phyloP scores from a whole-genome alignment of 2,888 invertebrate species.

The Apocheima hispidaria region DNA sequence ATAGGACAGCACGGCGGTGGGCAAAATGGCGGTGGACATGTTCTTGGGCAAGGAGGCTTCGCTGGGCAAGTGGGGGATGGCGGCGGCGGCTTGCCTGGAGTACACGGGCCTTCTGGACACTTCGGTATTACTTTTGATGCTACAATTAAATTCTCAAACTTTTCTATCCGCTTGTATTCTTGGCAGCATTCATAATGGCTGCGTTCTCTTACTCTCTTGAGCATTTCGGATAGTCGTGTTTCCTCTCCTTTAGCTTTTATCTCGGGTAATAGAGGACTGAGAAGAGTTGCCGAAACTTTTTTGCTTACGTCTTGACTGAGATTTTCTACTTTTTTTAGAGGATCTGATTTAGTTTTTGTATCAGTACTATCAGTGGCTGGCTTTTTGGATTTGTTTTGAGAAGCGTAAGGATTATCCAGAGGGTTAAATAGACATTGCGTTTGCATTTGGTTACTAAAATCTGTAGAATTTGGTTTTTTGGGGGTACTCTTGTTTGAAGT shows the following conservation, averaged over 20 bases:
- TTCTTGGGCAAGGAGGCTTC: slow-evolving; percentile 8
- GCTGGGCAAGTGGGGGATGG: slow-evolving; percentile 2
- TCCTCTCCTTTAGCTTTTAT: slow-evolving; percentile 1
- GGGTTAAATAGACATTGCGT: background rate
- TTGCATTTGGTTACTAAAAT: slow-evolving; percentile 1
- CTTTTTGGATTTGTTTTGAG: background rate
- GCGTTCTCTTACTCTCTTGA: slow-evolving; percentile 10
- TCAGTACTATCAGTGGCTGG: too few relatives aligned
- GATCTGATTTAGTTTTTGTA: background rate
- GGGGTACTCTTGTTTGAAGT: background rate
- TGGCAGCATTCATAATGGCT: background rate
- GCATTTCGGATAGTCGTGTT: slow-evolving; percentile 6
- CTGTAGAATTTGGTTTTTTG: slow-evolving; percentile 2
- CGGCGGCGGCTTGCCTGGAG: slow-evolving; percentile 1
- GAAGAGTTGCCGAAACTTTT: background rate
- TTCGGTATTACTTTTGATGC: background rate
- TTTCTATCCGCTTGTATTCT: background rate
- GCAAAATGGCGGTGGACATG: slow-evolving; percentile 5
- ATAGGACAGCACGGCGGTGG: background rate
- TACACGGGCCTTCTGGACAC: slow-evolving; percentile 4
- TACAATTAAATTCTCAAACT: background rate
- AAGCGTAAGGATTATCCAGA: background rate
- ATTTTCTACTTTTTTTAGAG: background rate
- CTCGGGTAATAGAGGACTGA: background rate
- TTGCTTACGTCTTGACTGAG: background rate